Evolutionary conservation across 2,113 vertebrate genomes (phyloP).

Genomic region (Bubo scandiacus): DNA sequence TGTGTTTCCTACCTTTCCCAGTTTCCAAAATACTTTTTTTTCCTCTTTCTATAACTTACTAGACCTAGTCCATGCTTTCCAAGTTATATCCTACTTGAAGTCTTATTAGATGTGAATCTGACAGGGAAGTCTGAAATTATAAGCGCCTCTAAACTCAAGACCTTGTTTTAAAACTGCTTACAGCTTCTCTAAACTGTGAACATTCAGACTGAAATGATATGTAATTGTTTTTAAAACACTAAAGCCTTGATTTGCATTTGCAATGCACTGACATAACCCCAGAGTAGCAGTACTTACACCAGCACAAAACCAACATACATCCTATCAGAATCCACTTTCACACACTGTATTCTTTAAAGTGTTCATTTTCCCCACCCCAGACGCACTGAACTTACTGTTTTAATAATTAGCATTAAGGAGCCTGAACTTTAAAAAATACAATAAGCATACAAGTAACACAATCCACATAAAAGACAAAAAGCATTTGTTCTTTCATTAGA

Average conservation of each 20-base stretch:
- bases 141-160: neutral
- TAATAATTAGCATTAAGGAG: conserved; percentile 18
- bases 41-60: neutral
- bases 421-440: neutral
- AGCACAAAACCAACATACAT: neutral
- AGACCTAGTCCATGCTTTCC: neutral
- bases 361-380: neutral
- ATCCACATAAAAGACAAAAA: conserved; percentile 48
- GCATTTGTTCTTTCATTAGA: conserved; percentile 52
- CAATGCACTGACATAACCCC: neutral
- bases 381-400: conserved; percentile 16
- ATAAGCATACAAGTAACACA: neutral
- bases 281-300: neutral
- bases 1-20: neutral
- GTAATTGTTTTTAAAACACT: neutral
- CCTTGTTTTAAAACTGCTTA: neutral
- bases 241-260: neutral
- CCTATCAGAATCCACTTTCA: neutral
- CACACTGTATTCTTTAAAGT: neutral
- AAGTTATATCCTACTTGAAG: neutral
- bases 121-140: neutral
- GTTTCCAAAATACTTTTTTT: neutral
- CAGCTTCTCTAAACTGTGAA: neutral
- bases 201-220: neutral
- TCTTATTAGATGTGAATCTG: neutral